A percentile compares a stretch with the other conserved stretches of the same genome.
Conservation (phyloP, 2,113 vertebrate species). For the Hoplias malabaricus region DNA sequence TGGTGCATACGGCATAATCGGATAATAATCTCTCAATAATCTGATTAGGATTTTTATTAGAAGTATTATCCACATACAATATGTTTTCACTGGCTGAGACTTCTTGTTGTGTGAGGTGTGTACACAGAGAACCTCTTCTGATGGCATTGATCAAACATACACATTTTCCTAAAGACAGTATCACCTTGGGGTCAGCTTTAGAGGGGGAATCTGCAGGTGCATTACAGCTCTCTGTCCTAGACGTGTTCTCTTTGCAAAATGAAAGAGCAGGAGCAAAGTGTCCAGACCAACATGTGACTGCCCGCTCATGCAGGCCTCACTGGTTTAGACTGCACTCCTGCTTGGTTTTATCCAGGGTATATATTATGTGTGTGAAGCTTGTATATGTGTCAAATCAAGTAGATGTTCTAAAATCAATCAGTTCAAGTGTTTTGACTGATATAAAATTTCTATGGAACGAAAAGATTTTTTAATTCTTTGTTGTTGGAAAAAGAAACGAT, state of each 20-base stretch:
- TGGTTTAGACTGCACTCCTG: constrained; percentile 34
- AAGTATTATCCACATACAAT: not conserved
- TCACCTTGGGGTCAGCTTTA: not conserved
- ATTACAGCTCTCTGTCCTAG: not conserved
- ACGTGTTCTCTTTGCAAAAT: constrained; percentile 1
- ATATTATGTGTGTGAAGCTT: constrained; percentile 26
- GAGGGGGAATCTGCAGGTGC: constrained; percentile 15
- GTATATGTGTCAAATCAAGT: constrained; percentile 6
- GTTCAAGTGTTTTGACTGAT: constrained; percentile 20
- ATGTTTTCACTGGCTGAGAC: not conserved
- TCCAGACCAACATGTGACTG: not conserved
- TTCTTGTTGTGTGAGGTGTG: not conserved
- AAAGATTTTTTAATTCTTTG: constrained; percentile 16
- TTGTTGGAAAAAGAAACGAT: constrained; percentile 29
- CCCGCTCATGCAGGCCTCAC: not conserved
- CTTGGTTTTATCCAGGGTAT: constrained; percentile 40
- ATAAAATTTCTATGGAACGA: constrained; percentile 21
- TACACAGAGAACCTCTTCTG: constrained; percentile 3
- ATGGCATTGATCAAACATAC: not conserved
- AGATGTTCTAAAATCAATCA: constrained; percentile 4
- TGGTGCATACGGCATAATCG: too few relatives aligned
- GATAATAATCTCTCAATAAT: too few relatives aligned
- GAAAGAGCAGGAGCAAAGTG: constrained; percentile 17
- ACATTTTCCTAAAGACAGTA: constrained; percentile 21
- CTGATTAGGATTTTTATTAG: not conserved